These are phyloP conservation scores for Marcusenius ussheri DNA, from an alignment of 2,113 vertebrate species.

Conservation along the genomic window DNA sequence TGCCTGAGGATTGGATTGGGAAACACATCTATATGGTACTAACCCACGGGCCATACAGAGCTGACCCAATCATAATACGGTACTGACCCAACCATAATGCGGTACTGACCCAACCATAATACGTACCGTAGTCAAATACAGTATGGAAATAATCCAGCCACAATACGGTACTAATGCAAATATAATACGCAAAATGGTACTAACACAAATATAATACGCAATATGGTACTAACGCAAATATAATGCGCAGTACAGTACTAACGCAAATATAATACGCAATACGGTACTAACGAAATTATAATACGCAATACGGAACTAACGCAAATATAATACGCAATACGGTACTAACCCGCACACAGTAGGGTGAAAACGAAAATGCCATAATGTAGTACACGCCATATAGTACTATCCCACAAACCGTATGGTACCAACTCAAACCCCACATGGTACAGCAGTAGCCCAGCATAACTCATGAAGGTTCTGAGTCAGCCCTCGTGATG, in stretches of 20 bases:
- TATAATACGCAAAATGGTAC: no score
- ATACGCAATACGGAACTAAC: not conserved
- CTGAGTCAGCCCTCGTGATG: not conserved
- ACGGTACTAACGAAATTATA: not conserved
- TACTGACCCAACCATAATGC: not conserved
- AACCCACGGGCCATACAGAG: not conserved
- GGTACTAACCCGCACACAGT: not conserved
- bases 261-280: no score
- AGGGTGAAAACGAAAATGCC: not conserved
- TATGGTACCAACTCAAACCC: not conserved
- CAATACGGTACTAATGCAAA: no score
- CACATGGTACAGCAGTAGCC: not conserved
- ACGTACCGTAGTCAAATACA: no score
- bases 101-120: not conserved
- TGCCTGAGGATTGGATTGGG: not conserved
- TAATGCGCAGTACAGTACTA: no score
- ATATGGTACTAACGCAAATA: not conserved
- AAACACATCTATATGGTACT: not conserved
- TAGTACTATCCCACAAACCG: not conserved
- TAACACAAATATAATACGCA: no score
- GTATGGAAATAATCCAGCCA: no score
- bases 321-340: not conserved
- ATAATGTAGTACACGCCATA: not conserved
- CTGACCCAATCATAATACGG: not conserved
- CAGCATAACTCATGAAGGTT: not conserved